Base-by-base conservation (phyloP, 2,113 vertebrate species). In the Heteronetta atricapilla region DNA sequence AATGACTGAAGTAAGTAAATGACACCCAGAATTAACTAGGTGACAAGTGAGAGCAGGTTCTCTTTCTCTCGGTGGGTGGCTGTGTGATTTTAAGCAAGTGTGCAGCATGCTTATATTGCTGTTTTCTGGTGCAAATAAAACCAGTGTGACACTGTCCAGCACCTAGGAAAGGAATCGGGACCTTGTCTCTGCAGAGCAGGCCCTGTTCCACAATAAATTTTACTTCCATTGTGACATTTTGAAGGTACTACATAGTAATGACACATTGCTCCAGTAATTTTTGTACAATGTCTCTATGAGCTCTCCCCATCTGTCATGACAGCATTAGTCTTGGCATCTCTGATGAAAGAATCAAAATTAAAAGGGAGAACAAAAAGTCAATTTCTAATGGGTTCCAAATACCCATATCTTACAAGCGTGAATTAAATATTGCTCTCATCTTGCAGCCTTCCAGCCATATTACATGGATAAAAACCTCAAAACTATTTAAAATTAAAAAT, bases 251-350 rank as follows among this genome's bases (percentile, higher is more conserved):
- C 68, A 72, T 92, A 60, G 83, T 84, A 95, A 96, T 87, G 95
- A 95, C 89, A 96, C 93, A 92, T 93, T 92, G 90, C 95, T 97
- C 81, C 88, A 95, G 93, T 92, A 94, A 96, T 95, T 96, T 96
- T 97, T 96, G 88, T 96, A 90, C 93, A 79, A 53, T 66, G 85
- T 92, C 88, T 93, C 76, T 93, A 13, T 88, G 86, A 89, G 84
- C 84, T 95, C 89, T 91, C 94, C 93, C 95, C 96, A 97, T 96
- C 96, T 97, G 96, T 95, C 95, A 90, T 87, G 89, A 92, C 93
- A 96, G 95, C 88, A 94, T 94, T 94, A 90, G 92, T 97, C 96
- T 95, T 97, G 97, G 97, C 94, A 94, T 96, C 92, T 94, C 94
- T 86, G 92, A 95, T 95, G 92, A 94, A 96, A 94, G 95, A 95